Percentiles rank a stretch among this genome's conserved stretches.
Evolutionary conservation across 2,113 vertebrate species (phyloP).

Genomic region (Hippocampus zosterae): DNA sequence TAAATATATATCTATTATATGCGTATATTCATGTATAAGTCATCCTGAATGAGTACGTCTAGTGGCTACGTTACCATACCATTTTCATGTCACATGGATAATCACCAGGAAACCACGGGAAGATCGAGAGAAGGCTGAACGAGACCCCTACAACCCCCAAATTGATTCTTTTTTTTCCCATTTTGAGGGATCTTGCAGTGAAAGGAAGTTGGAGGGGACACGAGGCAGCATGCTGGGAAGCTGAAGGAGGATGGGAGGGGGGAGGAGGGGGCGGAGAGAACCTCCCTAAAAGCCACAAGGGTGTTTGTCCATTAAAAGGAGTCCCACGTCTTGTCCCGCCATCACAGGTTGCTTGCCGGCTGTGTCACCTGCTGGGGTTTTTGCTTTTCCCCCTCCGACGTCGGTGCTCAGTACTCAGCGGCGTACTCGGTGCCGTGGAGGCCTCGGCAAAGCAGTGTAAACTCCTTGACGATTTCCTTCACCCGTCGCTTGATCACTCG

Average conservation of each 20-base stretch:
- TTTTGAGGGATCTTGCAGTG: not conserved
- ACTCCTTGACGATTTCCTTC: slow-evolving; percentile 98
- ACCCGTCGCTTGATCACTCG: slow-evolving; percentile 95
- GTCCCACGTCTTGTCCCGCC: not conserved
- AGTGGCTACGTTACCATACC: slow-evolving; percentile 67
- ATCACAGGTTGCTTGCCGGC: not conserved
- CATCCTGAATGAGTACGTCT: slow-evolving; percentile 62
- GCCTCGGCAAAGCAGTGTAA: slow-evolving; percentile 92
- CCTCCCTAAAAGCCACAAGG: slow-evolving; percentile 2
- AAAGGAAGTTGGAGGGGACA: slow-evolving; percentile 27
- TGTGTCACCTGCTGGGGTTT: not conserved
- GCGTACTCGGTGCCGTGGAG: slow-evolving; percentile 97
- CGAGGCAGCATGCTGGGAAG: slow-evolving; percentile 54
- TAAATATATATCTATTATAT: slow-evolving; percentile 39
- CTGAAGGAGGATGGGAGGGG: not conserved
- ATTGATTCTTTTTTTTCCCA: not conserved
- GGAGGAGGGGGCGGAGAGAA: too few relatives aligned
- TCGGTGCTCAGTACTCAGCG: slow-evolving; percentile 87
- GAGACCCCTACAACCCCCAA: slow-evolving; percentile 13
- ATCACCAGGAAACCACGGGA: slow-evolving; percentile 70
- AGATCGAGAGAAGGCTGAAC: slow-evolving; percentile 62
- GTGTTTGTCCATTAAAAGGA: not conserved
- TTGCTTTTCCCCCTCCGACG: slow-evolving; percentile 14
- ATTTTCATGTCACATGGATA: slow-evolving; percentile 68
- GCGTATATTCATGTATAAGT: slow-evolving; percentile 41